Evolutionary conservation across 2,797 vertebrate species (phyloP).

Genomic region (Aratinga solstitialis): DNA sequence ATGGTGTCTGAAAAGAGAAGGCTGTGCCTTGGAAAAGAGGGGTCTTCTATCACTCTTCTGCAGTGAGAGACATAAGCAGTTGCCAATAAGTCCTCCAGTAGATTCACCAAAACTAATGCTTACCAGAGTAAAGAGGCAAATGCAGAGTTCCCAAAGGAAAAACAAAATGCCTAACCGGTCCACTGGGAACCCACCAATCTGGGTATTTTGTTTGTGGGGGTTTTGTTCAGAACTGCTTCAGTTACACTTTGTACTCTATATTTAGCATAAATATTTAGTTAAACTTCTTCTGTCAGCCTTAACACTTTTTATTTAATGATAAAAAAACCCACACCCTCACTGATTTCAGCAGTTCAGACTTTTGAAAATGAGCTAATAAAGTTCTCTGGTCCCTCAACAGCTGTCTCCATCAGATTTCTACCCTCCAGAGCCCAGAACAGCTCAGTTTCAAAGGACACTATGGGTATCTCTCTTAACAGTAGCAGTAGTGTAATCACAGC

Average conservation of each 20-base stretch:
- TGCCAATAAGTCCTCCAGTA: neutral
- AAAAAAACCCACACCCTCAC: neutral
- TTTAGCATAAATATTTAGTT: slow-evolving; percentile 32
- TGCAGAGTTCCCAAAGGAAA: neutral
- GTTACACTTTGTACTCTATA: neutral
- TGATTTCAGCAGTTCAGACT: slow-evolving; percentile 43
- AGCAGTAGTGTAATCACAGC: neutral
- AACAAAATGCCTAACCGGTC: neutral
- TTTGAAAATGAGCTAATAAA: slow-evolving; percentile 23
- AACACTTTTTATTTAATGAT: slow-evolving; percentile 12
- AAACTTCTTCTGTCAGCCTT: neutral
- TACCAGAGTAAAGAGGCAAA: neutral
- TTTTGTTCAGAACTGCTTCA: neutral
- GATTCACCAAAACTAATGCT: neutral
- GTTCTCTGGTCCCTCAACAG: slow-evolving; percentile 34
- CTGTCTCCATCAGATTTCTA: slow-evolving; percentile 29
- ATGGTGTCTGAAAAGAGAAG: neutral
- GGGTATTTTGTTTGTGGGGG: neutral
- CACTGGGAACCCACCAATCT: neutral
- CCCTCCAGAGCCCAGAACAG: slow-evolving; percentile 33
- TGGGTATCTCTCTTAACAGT: neutral
- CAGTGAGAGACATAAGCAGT: neutral
- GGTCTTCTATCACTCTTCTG: neutral
- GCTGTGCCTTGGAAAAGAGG: slow-evolving; percentile 1
- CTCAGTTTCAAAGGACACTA: slow-evolving; percentile 28